phyloP scores from a whole-genome alignment of 2,888 invertebrate species.

The Brachycybe producta region DNA sequence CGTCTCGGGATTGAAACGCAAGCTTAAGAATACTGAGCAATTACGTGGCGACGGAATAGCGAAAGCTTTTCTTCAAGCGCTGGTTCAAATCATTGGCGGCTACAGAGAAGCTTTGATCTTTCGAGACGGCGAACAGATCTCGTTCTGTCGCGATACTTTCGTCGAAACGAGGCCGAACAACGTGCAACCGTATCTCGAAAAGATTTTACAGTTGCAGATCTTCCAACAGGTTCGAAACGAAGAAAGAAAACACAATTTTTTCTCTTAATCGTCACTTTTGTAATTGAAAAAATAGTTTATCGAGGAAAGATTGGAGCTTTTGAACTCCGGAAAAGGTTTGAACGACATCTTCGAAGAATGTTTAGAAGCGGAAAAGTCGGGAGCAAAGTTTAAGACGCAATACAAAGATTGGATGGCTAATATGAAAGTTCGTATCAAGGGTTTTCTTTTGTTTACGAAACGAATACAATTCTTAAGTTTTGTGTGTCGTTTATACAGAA shows the following conservation, averaged over 20 bases:
- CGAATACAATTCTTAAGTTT: too few species aligned
- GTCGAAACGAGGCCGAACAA: conserved; percentile 68
- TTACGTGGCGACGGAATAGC: conserved; percentile 82
- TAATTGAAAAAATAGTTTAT: conserved; percentile 55
- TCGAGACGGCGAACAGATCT: conserved; percentile 56
- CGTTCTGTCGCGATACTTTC: conserved; percentile 75
- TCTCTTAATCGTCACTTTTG: conserved; percentile 1
- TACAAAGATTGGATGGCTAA: conserved; percentile 68
- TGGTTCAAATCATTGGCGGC: conserved; percentile 88
- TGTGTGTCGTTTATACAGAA: too few species aligned
- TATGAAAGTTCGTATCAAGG: conserved; percentile 41
- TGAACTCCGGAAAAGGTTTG: conserved; percentile 84
- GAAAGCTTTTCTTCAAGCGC: conserved; percentile 74
- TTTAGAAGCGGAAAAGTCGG: conserved; percentile 51
- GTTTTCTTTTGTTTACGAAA: background rate
- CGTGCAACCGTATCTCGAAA: conserved; percentile 75
- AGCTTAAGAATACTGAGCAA: conserved; percentile 59
- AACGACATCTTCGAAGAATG: conserved; percentile 93
- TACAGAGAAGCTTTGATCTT: conserved; percentile 77
- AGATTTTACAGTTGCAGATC: conserved; percentile 85
- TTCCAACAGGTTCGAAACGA: conserved; percentile 62
- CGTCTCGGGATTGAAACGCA: conserved; percentile 59
- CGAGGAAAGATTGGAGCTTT: conserved; percentile 79
- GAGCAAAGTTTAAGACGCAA: conserved; percentile 44
- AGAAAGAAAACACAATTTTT: too few species aligned